These are phyloP conservation scores for Bradypodion pumilum DNA, from an alignment of 2,797 vertebrate genomes.

Conservation along the genomic window DNA sequence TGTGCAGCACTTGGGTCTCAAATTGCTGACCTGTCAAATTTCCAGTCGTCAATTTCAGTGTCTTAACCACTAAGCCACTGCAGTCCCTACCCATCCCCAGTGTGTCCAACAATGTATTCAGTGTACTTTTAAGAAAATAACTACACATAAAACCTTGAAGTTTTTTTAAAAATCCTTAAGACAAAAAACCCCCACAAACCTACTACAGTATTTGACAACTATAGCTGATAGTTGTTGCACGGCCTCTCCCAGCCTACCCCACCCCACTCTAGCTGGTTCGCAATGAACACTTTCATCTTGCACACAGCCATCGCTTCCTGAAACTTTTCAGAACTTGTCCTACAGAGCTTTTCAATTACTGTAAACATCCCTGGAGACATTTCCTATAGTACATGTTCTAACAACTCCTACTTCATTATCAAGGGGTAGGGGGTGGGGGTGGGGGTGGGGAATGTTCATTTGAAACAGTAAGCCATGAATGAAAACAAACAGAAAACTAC, in stretches of 20 bases:
- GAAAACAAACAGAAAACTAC: conserved; percentile 15
- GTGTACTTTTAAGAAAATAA: background rate
- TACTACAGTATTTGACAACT: background rate
- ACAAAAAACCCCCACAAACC: background rate
- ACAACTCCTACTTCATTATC: background rate
- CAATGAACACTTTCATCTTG: background rate
- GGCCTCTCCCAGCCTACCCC: too few species aligned
- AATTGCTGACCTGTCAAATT: too few species aligned
- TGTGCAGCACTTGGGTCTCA: too few species aligned
- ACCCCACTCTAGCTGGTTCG: background rate
- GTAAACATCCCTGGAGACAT: conserved; percentile 2
- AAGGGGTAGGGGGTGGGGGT: too few species aligned
- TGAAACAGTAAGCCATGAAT: conserved; percentile 11
- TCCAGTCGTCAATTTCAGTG: too few species aligned
- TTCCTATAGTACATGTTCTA: background rate
- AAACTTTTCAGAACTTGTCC: conserved; percentile 1
- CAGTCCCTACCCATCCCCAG: too few species aligned
- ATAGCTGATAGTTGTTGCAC: background rate
- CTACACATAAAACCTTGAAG: background rate
- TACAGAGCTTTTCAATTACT: conserved; percentile 23
- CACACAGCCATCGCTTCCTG: background rate
- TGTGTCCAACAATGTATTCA: background rate
- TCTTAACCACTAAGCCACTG: too few species aligned
- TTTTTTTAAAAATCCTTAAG: background rate
- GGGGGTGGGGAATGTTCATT: conserved; percentile 1